Percentiles rank a stretch among this genome's conserved stretches.
Conservation (phyloP, 2,113 vertebrate genomes). For the Cepphus grylle region DNA sequence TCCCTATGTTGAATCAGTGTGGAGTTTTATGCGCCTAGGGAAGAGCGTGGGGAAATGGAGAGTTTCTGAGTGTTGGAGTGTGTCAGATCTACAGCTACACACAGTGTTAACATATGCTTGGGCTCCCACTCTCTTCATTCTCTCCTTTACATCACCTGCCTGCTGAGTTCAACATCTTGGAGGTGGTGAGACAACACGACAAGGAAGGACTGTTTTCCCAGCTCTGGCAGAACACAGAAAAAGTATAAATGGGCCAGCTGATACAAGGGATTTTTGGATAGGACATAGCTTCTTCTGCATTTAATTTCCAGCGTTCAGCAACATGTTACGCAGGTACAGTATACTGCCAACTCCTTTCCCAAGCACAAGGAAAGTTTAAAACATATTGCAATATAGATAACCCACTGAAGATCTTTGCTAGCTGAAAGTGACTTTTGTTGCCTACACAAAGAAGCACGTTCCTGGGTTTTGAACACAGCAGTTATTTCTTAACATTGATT, state of each 20-base stretch:
- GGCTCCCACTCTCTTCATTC: conserved; percentile 20
- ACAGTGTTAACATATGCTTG: conserved; percentile 7
- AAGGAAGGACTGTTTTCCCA: neutral
- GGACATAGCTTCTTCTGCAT: neutral
- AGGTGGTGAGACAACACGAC: neutral
- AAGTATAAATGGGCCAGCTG: neutral
- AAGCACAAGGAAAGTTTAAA: neutral
- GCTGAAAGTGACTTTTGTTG: neutral
- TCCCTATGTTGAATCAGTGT: neutral
- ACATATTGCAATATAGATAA: neutral
- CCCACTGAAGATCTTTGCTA: neutral
- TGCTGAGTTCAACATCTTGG: neutral
- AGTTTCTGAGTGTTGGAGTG: neutral
- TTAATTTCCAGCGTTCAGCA: neutral
- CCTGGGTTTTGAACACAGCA: neutral
- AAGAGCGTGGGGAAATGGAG: conserved; percentile 9
- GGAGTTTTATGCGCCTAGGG: neutral
- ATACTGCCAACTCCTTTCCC: neutral
- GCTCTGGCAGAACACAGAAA: neutral
- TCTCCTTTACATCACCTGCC: conserved; percentile 33
- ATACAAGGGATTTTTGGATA: neutral
- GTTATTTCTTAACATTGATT: neutral
- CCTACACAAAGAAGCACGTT: neutral
- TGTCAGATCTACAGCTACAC: neutral
- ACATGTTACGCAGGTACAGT: neutral